These are phyloP conservation scores for Ivindomyrus marchei DNA, from an alignment of 2,113 vertebrate species.

Conservation along the genomic window DNA sequence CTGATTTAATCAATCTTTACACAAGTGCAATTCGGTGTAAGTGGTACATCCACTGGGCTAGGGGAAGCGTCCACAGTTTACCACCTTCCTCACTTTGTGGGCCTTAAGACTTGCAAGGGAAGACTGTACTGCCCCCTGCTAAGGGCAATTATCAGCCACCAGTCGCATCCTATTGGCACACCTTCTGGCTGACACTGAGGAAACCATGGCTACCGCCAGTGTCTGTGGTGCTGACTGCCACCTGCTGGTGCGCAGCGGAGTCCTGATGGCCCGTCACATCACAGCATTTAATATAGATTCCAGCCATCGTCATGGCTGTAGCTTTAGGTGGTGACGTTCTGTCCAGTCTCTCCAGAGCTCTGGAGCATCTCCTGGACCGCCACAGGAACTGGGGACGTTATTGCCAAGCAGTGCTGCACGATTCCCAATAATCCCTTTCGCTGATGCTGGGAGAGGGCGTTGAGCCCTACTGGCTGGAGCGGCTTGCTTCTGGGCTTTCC, in stretches of 20 bases:
- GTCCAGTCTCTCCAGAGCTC: neutral
- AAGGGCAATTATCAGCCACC: neutral
- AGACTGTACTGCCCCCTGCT: neutral
- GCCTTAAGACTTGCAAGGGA: neutral
- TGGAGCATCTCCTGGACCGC: neutral
- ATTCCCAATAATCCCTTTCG: neutral
- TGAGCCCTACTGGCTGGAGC: neutral
- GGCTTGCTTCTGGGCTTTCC: neutral
- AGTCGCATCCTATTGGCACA: neutral
- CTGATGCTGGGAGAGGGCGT: neutral
- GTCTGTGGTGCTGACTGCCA: neutral
- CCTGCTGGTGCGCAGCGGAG: neutral
- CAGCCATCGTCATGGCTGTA: neutral
- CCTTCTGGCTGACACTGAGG: neutral
- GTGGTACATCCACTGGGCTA: neutral
- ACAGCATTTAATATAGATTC: neutral
- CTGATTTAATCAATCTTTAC: neutral
- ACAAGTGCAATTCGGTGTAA: neutral
- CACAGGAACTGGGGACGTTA: neutral
- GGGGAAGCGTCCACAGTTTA: neutral
- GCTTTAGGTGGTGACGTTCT: neutral
- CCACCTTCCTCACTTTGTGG: neutral
- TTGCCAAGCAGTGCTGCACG: neutral
- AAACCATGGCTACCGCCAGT: neutral
- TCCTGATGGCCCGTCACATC: neutral